Base-by-base conservation (phyloP, 2,888 invertebrate genomes). In the Tetragnatha montana region DNA sequence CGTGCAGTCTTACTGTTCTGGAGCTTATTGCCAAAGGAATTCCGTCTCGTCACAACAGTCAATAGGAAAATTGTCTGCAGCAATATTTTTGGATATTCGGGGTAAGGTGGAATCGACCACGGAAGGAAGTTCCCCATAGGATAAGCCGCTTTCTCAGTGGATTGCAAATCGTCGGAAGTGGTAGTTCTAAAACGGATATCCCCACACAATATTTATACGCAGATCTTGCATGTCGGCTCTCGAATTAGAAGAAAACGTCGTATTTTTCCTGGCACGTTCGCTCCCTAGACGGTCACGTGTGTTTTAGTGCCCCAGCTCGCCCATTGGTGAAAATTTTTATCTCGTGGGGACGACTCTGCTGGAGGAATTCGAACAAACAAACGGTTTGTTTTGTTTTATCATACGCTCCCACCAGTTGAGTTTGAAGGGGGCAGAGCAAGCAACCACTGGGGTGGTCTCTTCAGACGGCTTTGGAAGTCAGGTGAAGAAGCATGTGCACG, bases 231-330 rank as follows among this genome's bases (percentile, higher is more conserved):
- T 82, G 81, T 80, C 80, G 35, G 68, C 12, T 50, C 81, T 71
- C 21, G 69, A 78, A 78, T 78, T 51, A 78, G 78, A 78, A 78
- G 78, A 78, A 75, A 82, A 81, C 73, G 60, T 71, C 71, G 51
- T 82, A 82, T 74, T 82, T 82, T 82, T 82, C 81, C 81, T 82
- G 81, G 81, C 81, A 82, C 81, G 81, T 49, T 82, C 51, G 50
- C 49, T 51, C 50, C 73, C 51, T 50, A 76, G 70, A 70, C 10
- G 73, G 73, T 82, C 81, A 82, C 81, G 81, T 82, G 81, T 19
- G 70, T 78, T 78, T 78, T 51, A 51, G 78, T 78, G 73, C 81
- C 49, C 49, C 50, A 76, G 17, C n/a, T n/a, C 50, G 51, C 73
- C 73, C 81, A 73, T 82, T 51, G 50, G 73, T 10, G 73, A 60